phyloP scores from a whole-genome alignment of 2,797 vertebrate genomes.

The Carapus acus region DNA sequence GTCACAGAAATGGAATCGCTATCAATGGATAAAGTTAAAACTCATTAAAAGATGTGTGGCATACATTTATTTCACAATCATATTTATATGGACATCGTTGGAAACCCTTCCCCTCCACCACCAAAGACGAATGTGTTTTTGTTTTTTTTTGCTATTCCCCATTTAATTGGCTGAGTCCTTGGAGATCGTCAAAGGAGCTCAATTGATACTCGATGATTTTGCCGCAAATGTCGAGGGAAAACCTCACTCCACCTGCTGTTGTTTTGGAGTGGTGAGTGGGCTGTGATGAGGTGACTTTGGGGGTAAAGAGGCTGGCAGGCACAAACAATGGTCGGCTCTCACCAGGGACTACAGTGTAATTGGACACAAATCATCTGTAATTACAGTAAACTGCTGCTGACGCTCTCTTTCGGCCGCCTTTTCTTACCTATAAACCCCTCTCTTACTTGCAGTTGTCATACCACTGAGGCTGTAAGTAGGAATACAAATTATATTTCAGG shows the following conservation, averaged over 20 bases:
- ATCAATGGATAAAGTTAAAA: too few relatives aligned
- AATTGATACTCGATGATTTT: constrained; percentile 11
- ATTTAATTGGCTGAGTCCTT: constrained; percentile 1
- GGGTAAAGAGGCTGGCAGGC: constrained; percentile 32
- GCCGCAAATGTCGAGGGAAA: constrained; percentile 2
- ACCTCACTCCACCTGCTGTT: background rate
- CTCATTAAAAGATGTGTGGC: too few relatives aligned
- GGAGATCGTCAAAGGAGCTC: constrained; percentile 16
- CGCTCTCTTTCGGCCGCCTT: too few relatives aligned
- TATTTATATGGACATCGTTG: too few relatives aligned
- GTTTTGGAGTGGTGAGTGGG: constrained; percentile 6
- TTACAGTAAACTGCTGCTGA: constrained; percentile 20
- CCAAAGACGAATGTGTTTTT: too few relatives aligned
- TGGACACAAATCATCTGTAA: constrained; percentile 23
- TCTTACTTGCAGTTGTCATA: constrained; percentile 1
- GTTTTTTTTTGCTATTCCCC: too few relatives aligned
- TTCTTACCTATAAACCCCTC: background rate
- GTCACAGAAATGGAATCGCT: too few relatives aligned
- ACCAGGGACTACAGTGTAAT: constrained; percentile 22
- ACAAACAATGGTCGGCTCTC: constrained; percentile 11
- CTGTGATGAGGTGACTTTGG: constrained; percentile 18
- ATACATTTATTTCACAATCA: too few relatives aligned
- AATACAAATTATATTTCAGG: constrained; percentile 9
- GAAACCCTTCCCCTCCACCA: too few relatives aligned
- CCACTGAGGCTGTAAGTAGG: constrained; percentile 3